Evolutionary conservation across 1,140 invertebrate species (phyloP).

Genomic region (Trialeurodes vaporariorum): DNA sequence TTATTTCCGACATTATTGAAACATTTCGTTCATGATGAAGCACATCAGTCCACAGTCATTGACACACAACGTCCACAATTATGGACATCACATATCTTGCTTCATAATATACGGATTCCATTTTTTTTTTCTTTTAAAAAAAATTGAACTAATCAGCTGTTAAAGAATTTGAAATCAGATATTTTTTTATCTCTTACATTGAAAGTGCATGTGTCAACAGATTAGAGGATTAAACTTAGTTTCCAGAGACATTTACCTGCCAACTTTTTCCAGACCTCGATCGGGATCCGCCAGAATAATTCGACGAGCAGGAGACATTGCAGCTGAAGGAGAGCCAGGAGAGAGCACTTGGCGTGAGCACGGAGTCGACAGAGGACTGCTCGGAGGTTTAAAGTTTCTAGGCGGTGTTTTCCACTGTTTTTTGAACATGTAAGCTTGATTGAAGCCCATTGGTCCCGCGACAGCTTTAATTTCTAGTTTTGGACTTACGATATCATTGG

Average conservation of each 20-base stretch:
- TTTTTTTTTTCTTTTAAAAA: too few relatives aligned
- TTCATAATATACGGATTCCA: too few relatives aligned
- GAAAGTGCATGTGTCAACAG: too few relatives aligned
- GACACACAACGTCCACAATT: too few relatives aligned
- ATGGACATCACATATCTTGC: too few relatives aligned
- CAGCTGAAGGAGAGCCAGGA: conserved; percentile 22
- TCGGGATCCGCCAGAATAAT: conserved; percentile 51
- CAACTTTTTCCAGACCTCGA: conserved; percentile 73
- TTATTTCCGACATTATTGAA: too few relatives aligned
- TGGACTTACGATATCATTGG: conserved; percentile 49
- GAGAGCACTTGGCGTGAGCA: conserved; percentile 27
- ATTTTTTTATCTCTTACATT: too few relatives aligned
- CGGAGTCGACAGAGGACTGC: conserved; percentile 24
- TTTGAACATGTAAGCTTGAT: conserved; percentile 56
- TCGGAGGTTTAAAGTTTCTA: conserved; percentile 16
- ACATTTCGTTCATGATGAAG: too few relatives aligned
- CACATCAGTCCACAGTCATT: too few relatives aligned
- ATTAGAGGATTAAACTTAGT: background rate
- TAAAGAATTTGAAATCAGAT: too few relatives aligned
- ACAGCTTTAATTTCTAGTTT: conserved; percentile 61
- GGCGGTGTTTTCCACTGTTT: conserved; percentile 52
- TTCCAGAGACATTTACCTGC: conserved; percentile 44
- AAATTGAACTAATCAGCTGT: too few relatives aligned
- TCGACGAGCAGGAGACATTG: background rate
- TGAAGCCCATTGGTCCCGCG: conserved; percentile 71